These are phyloP conservation scores for Macaria liturata DNA, from an alignment of 2,888 invertebrate species.

Conservation along the genomic window DNA sequence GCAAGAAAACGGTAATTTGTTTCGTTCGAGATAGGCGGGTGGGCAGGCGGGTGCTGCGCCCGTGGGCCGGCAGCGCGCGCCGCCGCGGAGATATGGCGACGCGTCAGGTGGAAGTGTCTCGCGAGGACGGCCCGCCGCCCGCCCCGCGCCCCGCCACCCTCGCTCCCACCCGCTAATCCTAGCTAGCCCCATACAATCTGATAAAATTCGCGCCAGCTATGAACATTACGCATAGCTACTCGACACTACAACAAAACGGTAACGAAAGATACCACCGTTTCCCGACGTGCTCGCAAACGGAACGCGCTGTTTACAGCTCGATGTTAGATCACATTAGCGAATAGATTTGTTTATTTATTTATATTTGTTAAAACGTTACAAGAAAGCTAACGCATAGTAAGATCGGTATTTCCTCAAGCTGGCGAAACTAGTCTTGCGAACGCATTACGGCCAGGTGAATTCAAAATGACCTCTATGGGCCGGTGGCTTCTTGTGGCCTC, in stretches of 20 bases:
- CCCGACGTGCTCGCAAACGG: constrained; percentile 55
- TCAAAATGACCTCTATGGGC: constrained; percentile 83
- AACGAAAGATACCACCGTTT: constrained; percentile 76
- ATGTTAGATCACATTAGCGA: constrained; percentile 62
- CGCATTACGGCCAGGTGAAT: constrained; percentile 82
- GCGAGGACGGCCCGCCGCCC: constrained; percentile 64
- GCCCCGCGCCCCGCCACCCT: constrained; percentile 53
- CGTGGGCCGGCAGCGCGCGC: constrained; percentile 58
- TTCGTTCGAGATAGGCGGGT: constrained; percentile 66
- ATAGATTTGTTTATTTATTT: constrained; percentile 47
- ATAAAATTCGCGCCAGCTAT: constrained; percentile 83
- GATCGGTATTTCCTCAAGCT: constrained; percentile 71
- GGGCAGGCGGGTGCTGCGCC: constrained; percentile 53
- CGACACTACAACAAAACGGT: constrained; percentile 72
- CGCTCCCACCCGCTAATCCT: constrained; percentile 72
- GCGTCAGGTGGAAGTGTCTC: constrained; percentile 81
- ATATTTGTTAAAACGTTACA: constrained; percentile 61
- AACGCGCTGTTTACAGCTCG: constrained; percentile 58
- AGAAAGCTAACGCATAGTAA: constrained; percentile 61
- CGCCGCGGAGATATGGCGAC: constrained; percentile 78
- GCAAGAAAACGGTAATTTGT: constrained; percentile 81
- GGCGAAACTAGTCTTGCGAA: constrained; percentile 82
- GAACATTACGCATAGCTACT: constrained; percentile 80
- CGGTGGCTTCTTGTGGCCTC: constrained; percentile 80
- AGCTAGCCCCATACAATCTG: constrained; percentile 79